These are phyloP conservation scores for Theristicus caerulescens DNA, from an alignment of 2,113 vertebrate species.

Conservation along the genomic window DNA sequence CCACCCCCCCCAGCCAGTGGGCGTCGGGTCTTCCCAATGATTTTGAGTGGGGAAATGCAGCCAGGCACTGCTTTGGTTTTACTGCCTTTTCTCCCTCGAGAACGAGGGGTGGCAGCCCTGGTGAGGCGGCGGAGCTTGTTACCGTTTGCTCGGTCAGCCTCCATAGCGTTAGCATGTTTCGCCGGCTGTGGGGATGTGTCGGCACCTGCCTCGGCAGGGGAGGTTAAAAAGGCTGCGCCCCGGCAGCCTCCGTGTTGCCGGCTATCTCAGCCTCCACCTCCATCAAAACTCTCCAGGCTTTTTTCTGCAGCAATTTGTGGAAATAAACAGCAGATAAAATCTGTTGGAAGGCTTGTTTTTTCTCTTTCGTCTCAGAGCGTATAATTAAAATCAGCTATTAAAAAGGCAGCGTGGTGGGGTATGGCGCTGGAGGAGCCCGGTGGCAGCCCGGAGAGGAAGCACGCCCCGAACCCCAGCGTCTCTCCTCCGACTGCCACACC, in stretches of 20 bases:
- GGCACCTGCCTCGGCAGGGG: slow-evolving; percentile 68
- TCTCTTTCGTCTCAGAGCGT: not conserved
- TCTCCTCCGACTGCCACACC: slow-evolving; percentile 46
- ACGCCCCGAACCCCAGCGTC: not conserved
- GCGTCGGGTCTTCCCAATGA: not conserved
- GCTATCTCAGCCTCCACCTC: slow-evolving; percentile 76
- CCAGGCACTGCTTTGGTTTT: not conserved
- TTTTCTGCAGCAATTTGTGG: slow-evolving; percentile 53
- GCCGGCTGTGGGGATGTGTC: slow-evolving; percentile 71
- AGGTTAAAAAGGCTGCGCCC: slow-evolving; percentile 59
- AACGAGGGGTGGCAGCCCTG: not conserved
- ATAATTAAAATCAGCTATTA: slow-evolving; percentile 41
- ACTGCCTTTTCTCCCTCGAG: not conserved
- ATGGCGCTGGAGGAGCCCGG: not conserved
- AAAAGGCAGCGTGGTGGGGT: not conserved
- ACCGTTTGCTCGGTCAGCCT: slow-evolving; percentile 76
- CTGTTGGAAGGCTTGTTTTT: slow-evolving; percentile 42
- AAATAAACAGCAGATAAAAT: slow-evolving; percentile 66
- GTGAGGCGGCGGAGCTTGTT: slow-evolving; percentile 7
- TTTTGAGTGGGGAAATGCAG: not conserved
- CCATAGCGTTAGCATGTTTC: slow-evolving; percentile 57
- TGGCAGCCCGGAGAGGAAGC: not conserved
- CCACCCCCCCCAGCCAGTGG: not conserved
- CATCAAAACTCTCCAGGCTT: slow-evolving; percentile 61
- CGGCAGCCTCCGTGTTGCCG: slow-evolving; percentile 51